Conservation (phyloP, 2,113 vertebrate genomes). For the Xenotilapia longispinis region DNA sequence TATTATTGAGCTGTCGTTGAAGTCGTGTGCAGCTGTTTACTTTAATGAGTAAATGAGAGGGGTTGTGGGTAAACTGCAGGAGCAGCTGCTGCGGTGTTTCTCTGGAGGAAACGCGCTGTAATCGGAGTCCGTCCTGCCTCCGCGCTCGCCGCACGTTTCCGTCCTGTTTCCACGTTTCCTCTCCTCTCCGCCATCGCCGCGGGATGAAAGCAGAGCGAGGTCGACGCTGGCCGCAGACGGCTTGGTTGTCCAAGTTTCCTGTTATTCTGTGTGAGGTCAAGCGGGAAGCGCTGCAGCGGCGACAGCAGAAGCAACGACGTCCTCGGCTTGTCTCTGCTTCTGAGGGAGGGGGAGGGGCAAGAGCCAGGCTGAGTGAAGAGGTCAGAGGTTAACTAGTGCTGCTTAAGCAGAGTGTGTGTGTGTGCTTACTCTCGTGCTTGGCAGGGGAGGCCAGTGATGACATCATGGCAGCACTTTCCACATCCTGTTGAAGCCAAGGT, state of each 20-base stretch:
- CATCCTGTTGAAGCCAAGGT: constrained; percentile 37
- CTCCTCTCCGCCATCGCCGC: not conserved
- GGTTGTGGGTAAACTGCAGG: not conserved
- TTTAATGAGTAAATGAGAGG: not conserved
- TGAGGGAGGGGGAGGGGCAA: not conserved
- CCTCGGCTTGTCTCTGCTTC: not conserved
- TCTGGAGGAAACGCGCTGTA: not conserved
- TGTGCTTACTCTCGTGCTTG: rapidly evolving
- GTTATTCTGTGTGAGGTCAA: constrained; percentile 47
- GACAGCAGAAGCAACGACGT: not conserved
- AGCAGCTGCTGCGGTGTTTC: not conserved
- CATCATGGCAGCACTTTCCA: constrained; percentile 51
- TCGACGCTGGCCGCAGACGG: not conserved
- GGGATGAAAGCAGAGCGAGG: not conserved
- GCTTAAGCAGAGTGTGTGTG: not conserved
- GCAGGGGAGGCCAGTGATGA: constrained; percentile 14
- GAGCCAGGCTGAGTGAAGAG: not conserved
- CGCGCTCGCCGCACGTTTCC: not conserved
- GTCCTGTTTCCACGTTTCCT: not conserved
- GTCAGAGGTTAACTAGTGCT: not conserved
- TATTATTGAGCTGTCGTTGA: rapidly evolving
- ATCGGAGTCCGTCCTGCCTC: not conserved
- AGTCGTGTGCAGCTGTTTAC: not conserved
- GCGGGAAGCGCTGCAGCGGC: not conserved
- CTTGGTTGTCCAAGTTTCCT: constrained; percentile 20